Conservation (phyloP, 2,888 invertebrate species). For the Alloplasta piceator region DNA sequence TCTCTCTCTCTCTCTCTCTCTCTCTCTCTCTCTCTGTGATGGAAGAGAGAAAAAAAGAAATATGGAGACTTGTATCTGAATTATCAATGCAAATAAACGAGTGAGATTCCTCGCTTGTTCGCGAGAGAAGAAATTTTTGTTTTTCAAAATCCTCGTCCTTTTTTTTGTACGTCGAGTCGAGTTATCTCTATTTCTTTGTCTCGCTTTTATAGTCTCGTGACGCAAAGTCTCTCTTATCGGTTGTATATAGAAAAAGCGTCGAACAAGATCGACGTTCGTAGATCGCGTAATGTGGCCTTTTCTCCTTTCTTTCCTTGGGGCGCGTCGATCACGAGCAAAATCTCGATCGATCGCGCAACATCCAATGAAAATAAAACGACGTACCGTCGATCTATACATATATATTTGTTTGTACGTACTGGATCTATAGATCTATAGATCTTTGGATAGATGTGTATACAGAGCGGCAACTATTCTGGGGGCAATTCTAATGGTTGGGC, state of each 20-base stretch:
- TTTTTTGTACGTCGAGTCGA: background rate
- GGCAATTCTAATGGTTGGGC: too few relatives aligned
- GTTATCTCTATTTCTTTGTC: slow-evolving; percentile 15
- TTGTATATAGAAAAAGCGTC: slow-evolving; percentile 17
- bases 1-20: too few relatives aligned
- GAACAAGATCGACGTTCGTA: slow-evolving; percentile 44
- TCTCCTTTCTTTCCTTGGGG: slow-evolving; percentile 6
- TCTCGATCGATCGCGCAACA: slow-evolving; percentile 40
- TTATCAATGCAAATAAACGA: slow-evolving; percentile 51
- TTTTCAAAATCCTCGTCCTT: background rate
- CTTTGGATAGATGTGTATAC: background rate
- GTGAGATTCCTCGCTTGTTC: slow-evolving; percentile 6
- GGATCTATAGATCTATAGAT: too few relatives aligned
- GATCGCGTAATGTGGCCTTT: slow-evolving; percentile 8
- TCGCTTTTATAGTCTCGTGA: slow-evolving; percentile 9
- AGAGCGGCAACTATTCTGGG: background rate
- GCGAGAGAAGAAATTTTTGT: slow-evolving; percentile 15
- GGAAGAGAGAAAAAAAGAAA: slow-evolving; percentile 14
- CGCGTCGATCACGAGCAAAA: slow-evolving; percentile 43
- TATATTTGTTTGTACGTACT: slow-evolving; percentile 9
- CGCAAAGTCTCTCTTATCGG: slow-evolving; percentile 28
- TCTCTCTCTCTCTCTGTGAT: too few relatives aligned
- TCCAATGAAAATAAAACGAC: background rate
- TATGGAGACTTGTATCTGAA: slow-evolving; percentile 16
- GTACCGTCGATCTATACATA: background rate